phyloP scores from a whole-genome alignment of 2,113 vertebrate genomes.

The Gavialis gangeticus region DNA sequence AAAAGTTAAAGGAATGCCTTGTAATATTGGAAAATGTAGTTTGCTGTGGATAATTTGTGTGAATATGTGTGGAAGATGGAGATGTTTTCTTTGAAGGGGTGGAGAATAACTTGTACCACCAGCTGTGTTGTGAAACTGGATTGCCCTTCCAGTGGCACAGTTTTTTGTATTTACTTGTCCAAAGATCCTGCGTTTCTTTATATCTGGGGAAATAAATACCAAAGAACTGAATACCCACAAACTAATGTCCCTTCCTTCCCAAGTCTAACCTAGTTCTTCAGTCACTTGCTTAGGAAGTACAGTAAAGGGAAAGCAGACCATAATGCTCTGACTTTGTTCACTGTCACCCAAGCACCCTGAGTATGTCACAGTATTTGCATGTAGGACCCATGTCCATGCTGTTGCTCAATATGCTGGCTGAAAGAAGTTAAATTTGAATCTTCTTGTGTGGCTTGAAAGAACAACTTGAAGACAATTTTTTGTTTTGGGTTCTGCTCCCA shows the following conservation, averaged over 20 bases:
- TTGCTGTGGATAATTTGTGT: neutral
- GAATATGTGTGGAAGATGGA: neutral
- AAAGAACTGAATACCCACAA: neutral
- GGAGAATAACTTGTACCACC: neutral
- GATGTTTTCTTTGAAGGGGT: neutral
- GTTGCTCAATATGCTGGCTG: rapidly evolving
- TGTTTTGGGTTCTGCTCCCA: neutral
- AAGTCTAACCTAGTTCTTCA: neutral
- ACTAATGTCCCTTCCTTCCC: neutral
- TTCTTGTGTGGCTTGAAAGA: neutral
- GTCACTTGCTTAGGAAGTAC: neutral
- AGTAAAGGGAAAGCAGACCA: neutral
- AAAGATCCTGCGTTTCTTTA: neutral
- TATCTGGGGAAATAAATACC: neutral
- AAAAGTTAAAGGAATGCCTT: neutral
- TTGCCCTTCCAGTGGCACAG: neutral
- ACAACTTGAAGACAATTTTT: neutral
- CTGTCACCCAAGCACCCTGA: neutral
- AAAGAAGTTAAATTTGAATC: neutral
- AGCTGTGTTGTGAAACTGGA: neutral
- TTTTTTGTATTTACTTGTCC: neutral
- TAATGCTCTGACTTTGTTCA: neutral
- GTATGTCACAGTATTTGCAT: neutral
- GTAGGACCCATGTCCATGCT: neutral
- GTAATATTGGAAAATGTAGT: neutral